A percentile compares a stretch with the other conserved stretches of the same genome.
These are phyloP conservation scores for Hippocampus abdominalis DNA, from an alignment of 2,113 vertebrate genomes.

Conservation along the genomic window DNA sequence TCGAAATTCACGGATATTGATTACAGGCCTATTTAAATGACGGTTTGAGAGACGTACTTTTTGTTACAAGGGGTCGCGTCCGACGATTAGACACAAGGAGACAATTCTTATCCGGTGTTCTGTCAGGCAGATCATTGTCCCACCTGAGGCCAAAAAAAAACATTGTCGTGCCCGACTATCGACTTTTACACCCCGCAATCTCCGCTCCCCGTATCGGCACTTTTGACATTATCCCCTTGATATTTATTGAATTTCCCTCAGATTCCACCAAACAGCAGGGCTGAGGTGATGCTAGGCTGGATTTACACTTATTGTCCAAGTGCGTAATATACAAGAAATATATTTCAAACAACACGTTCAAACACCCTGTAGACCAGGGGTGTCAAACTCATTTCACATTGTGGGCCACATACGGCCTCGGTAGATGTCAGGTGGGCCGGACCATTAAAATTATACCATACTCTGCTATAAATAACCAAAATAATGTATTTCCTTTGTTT, in stretches of 20 bases:
- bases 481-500: too few relatives aligned
- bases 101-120: constrained; percentile 40
- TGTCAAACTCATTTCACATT: too few relatives aligned
- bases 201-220: constrained; percentile 67
- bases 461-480: too few relatives aligned
- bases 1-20: constrained; percentile 23
- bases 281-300: neutral
- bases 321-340: too few relatives aligned
- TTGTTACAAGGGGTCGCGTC: constrained; percentile 21
- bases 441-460: too few relatives aligned
- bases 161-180: constrained; percentile 56
- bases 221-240: constrained; percentile 77
- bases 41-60: neutral
- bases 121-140: constrained; percentile 63
- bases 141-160: constrained; percentile 54
- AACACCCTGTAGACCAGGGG: too few relatives aligned
- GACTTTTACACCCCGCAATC: constrained; percentile 62
- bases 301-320: too few relatives aligned
- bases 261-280: constrained; percentile 51
- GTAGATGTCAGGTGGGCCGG: too few relatives aligned
- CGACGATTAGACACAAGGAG: constrained; percentile 42
- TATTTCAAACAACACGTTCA: too few relatives aligned
- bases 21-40: neutral
- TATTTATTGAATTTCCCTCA: constrained; percentile 73
- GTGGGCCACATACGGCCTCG: too few relatives aligned